A percentile compares a stretch with the other conserved stretches of the same genome.
Evolutionary conservation across 2,797 vertebrate genomes (phyloP).

Genomic region (Lacerta bilineata): DNA sequence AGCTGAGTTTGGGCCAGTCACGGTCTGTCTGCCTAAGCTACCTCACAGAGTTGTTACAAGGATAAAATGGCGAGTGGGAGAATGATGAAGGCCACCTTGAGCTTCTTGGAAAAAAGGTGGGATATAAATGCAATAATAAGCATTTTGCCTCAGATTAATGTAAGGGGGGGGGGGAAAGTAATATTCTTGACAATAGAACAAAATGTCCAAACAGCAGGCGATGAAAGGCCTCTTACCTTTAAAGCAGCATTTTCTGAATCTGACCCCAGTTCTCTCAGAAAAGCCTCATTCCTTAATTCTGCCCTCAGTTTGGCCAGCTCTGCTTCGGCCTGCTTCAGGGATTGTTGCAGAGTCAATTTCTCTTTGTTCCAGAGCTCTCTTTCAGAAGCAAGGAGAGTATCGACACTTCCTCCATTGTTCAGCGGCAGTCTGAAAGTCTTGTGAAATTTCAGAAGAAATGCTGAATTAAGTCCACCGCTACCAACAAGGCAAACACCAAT

Average conservation of each 20-base stretch:
- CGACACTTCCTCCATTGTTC: conserved; percentile 73
- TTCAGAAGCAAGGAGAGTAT: conserved; percentile 85
- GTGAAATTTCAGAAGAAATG: conserved; percentile 32
- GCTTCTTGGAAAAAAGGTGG: too few relatives aligned
- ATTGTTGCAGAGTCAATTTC: conserved; percentile 85
- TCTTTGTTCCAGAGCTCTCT: conserved; percentile 90
- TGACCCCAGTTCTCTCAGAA: conserved; percentile 85
- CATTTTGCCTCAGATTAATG: not conserved
- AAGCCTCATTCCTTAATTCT: conserved; percentile 86
- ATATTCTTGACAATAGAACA: not conserved
- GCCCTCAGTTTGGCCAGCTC: conserved; percentile 87
- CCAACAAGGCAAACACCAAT: not conserved
- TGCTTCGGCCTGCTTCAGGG: conserved; percentile 86
- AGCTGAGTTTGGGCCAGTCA: too few relatives aligned
- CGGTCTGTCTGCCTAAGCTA: too few relatives aligned
- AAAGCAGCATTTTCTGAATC: conserved; percentile 87
- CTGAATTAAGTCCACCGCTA: not conserved
- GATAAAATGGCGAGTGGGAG: too few relatives aligned
- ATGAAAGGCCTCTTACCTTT: conserved; percentile 82
- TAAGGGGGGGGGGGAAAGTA: too few relatives aligned
- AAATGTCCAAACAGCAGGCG: not conserved
- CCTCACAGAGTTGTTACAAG: too few relatives aligned
- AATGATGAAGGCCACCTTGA: too few relatives aligned
- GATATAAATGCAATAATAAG: not conserved
- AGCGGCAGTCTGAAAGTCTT: conserved; percentile 76